phyloP scores from a whole-genome alignment of 2,113 vertebrate genomes.

The Austrofundulus limnaeus region DNA sequence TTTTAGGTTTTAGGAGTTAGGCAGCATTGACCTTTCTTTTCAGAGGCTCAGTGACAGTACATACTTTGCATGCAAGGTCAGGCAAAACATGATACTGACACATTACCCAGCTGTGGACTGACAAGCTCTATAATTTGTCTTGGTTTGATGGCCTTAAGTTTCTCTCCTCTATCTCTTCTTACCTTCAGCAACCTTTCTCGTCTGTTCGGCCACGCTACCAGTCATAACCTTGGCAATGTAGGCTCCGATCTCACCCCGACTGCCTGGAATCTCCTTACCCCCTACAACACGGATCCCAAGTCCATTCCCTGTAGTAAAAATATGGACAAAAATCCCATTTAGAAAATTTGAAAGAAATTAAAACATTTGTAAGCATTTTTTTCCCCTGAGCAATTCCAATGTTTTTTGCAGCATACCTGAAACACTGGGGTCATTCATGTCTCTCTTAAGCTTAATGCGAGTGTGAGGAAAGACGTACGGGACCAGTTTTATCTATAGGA shows the following conservation, averaged over 20 bases:
- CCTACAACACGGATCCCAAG: slow-evolving; percentile 94
- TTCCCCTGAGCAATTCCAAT: neutral
- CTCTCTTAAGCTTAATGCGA: slow-evolving; percentile 87
- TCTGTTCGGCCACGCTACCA: slow-evolving; percentile 90
- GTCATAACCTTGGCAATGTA: slow-evolving; percentile 93
- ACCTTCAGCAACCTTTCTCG: slow-evolving; percentile 91
- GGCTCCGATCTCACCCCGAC: slow-evolving; percentile 90
- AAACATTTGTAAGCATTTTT: neutral
- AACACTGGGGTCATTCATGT: slow-evolving; percentile 91
- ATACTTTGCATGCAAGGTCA: neutral
- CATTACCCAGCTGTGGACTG: neutral
- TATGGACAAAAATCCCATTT: neutral
- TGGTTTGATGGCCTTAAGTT: neutral
- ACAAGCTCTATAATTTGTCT: neutral
- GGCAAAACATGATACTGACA: neutral
- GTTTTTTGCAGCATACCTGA: slow-evolving; percentile 82
- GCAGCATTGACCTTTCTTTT: neutral
- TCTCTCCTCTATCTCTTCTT: slow-evolving; percentile 57
- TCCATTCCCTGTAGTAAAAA: slow-evolving; percentile 84
- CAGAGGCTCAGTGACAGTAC: too few relatives aligned
- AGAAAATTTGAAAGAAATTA: neutral
- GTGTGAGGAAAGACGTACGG: slow-evolving; percentile 91
- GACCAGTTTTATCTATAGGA: slow-evolving; percentile 85
- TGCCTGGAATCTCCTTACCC: slow-evolving; percentile 94
- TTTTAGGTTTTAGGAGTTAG: too few relatives aligned